These are phyloP conservation scores for Orgyia antiqua DNA, from an alignment of 2,888 invertebrate species.

Conservation along the genomic window DNA sequence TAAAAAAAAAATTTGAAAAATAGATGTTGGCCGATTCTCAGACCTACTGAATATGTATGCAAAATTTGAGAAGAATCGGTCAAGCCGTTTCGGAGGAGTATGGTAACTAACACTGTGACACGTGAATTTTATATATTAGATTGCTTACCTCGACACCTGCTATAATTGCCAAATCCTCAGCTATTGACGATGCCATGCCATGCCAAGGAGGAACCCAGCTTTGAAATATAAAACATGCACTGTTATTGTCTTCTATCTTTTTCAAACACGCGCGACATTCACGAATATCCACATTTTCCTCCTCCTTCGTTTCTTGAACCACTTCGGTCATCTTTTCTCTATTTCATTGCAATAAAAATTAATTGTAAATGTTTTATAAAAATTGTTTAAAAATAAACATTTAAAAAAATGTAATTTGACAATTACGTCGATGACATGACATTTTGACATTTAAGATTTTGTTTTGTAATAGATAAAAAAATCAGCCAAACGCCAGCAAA, in stretches of 20 bases:
- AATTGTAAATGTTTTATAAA: constrained; percentile 9
- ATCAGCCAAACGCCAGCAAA: too few relatives aligned
- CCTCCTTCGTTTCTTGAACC: neutral
- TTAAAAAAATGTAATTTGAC: too few relatives aligned
- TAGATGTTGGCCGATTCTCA: too few relatives aligned
- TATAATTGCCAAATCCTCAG: constrained; percentile 49
- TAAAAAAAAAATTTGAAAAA: too few relatives aligned
- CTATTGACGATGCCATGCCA: constrained; percentile 47
- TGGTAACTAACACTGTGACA: too few relatives aligned
- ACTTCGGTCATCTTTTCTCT: constrained; percentile 20
- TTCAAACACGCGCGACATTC: constrained; percentile 58
- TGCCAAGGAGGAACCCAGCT: constrained; percentile 47
- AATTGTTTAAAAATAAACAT: too few relatives aligned
- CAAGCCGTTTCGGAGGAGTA: too few relatives aligned
- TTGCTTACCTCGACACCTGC: constrained; percentile 51
- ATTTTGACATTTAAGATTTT: constrained; percentile 23
- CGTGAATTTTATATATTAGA: too few relatives aligned
- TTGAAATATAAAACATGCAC: constrained; percentile 42
- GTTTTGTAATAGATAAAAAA: constrained; percentile 21
- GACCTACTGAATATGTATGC: too few relatives aligned
- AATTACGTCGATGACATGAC: constrained; percentile 22
- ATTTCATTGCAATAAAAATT: constrained; percentile 9
- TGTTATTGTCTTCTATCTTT: constrained; percentile 25
- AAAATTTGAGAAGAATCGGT: too few relatives aligned
- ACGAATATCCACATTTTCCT: constrained; percentile 4